Base-by-base conservation (phyloP, 2,888 invertebrate species). In the Lasius platythorax region DNA sequence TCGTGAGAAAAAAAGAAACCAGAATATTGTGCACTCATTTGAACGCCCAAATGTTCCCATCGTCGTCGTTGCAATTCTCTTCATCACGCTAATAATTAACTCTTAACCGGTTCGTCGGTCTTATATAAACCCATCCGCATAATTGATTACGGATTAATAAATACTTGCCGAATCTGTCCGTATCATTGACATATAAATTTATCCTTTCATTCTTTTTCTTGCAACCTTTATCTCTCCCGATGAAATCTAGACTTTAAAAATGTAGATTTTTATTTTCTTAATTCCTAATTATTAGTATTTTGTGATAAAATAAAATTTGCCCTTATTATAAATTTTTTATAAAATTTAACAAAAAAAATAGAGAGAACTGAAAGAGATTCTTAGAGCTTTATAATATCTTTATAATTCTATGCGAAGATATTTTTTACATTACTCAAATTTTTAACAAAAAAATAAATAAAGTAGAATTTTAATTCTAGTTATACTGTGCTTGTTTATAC, bases 91-190 rank as follows among this genome's bases (percentile, higher is more conserved):
- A 1, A 12, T 72, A 78, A 78, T 78, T 78, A 78, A 46, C 58
- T 70, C 33, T 46, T 72, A 79, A 61, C 72, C 70, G 70, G 67
- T n/a, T 15, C 18, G 28, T 11, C n/a, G 56, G 43, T 23, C 12
- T 79, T 72, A 61, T 58, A 43, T 61, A 61, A 61, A 33, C n/a
- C n/a, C 23, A 33, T 46, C 30, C 18, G 43, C 18, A 58, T 46
- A 79, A 79, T 70, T 70, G 46, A 33, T 61, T 72, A 18, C 8
- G 5, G 72, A 79, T 79, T 61, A 72, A 61, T 66, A 61, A 58
- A 43, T 46, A 30, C n/a, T 58, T n/a, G n/a, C 3, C n/a, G 58
- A 43, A 58, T 70, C 8, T 12, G n/a, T 9, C 9, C 11, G 8
- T 8, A 68, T 68, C 58, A 43, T 3, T 23, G 43, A 58, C 33